phyloP scores from a whole-genome alignment of 2,888 invertebrate genomes.

The Apodemia hepburni region DNA sequence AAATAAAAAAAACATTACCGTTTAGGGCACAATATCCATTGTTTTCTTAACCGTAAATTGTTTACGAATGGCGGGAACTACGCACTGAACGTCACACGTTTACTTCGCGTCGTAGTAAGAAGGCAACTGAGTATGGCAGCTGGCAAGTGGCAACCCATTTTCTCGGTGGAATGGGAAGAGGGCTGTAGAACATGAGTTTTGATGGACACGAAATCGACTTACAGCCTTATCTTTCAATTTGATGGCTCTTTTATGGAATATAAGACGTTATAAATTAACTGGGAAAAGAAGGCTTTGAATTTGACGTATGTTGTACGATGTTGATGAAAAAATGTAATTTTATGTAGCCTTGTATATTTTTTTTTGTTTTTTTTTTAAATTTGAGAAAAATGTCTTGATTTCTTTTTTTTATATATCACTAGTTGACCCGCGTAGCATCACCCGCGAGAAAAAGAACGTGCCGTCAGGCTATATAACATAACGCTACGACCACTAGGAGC shows the following conservation, averaged over 20 bases:
- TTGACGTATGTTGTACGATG: neutral
- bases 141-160: constrained; percentile 34
- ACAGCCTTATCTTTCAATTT: constrained; percentile 23
- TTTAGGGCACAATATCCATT: constrained; percentile 28
- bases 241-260: constrained; percentile 27
- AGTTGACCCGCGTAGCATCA: too few relatives aligned
- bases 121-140: constrained; percentile 31
- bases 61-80: constrained; percentile 44
- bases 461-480: too few relatives aligned
- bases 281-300: neutral
- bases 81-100: constrained; percentile 25
- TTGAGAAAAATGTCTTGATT: too few relatives aligned
- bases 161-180: constrained; percentile 33
- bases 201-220: constrained; percentile 32
- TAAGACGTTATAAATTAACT: neutral
- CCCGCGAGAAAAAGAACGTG: too few relatives aligned
- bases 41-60: constrained; percentile 24
- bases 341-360: too few relatives aligned
- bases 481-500: too few relatives aligned
- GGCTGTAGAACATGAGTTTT: constrained; percentile 28
- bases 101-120: constrained; percentile 31
- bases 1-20: constrained; percentile 27
- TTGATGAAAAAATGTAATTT: neutral
- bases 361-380: too few relatives aligned
- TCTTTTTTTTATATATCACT: too few relatives aligned